These are phyloP conservation scores for Drosophila kuntzei DNA, from an alignment of 2,888 invertebrate species.

Conservation along the genomic window DNA sequence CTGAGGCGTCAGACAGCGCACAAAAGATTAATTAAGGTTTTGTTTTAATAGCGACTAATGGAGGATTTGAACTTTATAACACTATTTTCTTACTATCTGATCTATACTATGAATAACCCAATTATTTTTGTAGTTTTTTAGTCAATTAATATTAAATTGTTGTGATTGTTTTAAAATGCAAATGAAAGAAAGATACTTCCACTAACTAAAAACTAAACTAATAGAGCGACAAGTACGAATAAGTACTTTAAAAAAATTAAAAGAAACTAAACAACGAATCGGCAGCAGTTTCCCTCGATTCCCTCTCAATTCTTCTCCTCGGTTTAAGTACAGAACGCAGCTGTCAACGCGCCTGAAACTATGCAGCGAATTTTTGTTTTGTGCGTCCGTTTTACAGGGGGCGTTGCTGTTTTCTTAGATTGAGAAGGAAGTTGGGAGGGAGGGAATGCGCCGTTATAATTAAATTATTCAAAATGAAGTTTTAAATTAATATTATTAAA, in stretches of 20 bases:
- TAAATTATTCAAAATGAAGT: conserved; percentile 73
- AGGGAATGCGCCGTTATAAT: conserved; percentile 47
- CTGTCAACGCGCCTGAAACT: conserved; percentile 61
- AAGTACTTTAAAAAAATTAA: conserved; percentile 56
- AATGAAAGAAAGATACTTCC: conserved; percentile 74
- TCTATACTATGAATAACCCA: conserved; percentile 68
- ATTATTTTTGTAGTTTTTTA: conserved; percentile 81
- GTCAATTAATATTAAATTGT: conserved; percentile 83
- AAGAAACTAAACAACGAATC: conserved; percentile 62
- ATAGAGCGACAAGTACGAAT: conserved; percentile 49
- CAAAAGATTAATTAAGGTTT: conserved; percentile 71
- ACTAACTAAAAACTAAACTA: conserved; percentile 73
- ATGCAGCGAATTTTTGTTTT: conserved; percentile 71
- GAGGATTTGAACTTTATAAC: conserved; percentile 82
- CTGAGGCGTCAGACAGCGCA: conserved; percentile 74
- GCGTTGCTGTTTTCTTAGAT: conserved; percentile 24
- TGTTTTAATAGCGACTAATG: conserved; percentile 84
- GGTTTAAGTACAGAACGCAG: conserved; percentile 16
- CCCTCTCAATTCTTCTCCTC: background rate
- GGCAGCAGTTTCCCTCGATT: conserved; percentile 10
- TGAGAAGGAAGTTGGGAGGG: background rate
- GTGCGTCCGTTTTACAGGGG: conserved; percentile 49
- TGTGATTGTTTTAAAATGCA: conserved; percentile 83
- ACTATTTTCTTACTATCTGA: conserved; percentile 53
- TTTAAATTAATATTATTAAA: conserved; percentile 77